Evolutionary conservation across 1,140 invertebrate species (phyloP).

Genomic region (Microplitis mediator): DNA sequence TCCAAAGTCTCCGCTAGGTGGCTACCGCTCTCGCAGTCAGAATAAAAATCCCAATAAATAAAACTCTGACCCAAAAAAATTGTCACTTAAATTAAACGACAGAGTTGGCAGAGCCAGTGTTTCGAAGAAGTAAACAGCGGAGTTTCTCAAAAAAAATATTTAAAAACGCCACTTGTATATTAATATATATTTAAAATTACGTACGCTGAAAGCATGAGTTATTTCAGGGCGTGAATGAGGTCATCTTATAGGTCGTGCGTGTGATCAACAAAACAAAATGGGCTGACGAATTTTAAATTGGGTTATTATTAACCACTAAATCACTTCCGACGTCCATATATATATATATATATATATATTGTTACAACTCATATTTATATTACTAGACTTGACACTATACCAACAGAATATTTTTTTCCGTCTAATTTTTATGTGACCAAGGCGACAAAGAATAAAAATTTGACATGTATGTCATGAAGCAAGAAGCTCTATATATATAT

Average conservation of each 20-base stretch:
- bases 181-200: background rate
- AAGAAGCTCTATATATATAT: background rate
- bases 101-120: no score
- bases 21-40: no score
- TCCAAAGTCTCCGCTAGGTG: no score
- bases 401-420: no score
- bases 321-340: background rate
- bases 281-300: background rate
- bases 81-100: no score
- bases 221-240: constrained; percentile 33
- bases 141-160: no score
- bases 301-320: background rate
- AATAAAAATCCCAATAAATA: no score
- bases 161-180: no score
- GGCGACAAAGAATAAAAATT: background rate
- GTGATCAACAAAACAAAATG: constrained; percentile 4
- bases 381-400: no score
- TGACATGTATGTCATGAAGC: background rate
- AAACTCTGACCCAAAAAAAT: no score
- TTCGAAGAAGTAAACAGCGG: no score
- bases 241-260: constrained; percentile 28
- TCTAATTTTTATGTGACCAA: background rate
- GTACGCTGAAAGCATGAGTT: constrained; percentile 18
- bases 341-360: background rate
- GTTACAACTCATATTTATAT: background rate